Base-by-base conservation (phyloP, 2,888 invertebrate genomes). In the Achlya flavicornis region DNA sequence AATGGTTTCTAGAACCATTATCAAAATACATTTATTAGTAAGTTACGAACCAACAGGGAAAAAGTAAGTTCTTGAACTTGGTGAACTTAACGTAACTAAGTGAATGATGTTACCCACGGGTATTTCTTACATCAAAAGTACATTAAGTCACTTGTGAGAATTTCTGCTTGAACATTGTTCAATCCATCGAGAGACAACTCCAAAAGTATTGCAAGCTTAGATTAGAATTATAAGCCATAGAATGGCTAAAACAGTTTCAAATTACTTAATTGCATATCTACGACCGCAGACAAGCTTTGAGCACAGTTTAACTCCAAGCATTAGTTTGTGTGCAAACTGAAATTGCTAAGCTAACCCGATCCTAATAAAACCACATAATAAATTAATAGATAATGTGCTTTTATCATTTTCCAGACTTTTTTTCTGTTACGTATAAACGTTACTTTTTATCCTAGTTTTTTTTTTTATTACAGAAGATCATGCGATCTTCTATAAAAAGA, bases 51-150 rank as follows among this genome's bases (percentile, higher is more conserved):
- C 77, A 75, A 61, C 8, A 57, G 76, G 73, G 78, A 69, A 69
- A 73, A 71, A 72, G 66, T 72, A 78, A 79, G 72, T 80, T 83
- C 68, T 74, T 76, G 69, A 76, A 78, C 77, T 82, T 79, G 62
- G 71, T 64, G 58, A 80, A 81, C 78, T 86, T 77, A 79, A 75
- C 70, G 70, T 67, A 76, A 71, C 80, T 86, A 84, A 85, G 80
- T 87, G 85, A 88, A 70, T 77, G 84, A 88, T 88, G 83, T 79
- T 71, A 75, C 87, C 80, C 81, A 11, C 16, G 87, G 81, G 88
- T 68, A 67, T 73, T 63, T 64, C 76, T 71, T 69, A 81, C 79
- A 81, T 79, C 76, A 75, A 76, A 79, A 79, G 70, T 73, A 74
- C 77, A 78, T 82, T 76, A 73, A 69, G 71, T 66, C 70, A 73